Base-by-base conservation (phyloP, 2,888 invertebrate species). In the Aproaerema taeniolella region DNA sequence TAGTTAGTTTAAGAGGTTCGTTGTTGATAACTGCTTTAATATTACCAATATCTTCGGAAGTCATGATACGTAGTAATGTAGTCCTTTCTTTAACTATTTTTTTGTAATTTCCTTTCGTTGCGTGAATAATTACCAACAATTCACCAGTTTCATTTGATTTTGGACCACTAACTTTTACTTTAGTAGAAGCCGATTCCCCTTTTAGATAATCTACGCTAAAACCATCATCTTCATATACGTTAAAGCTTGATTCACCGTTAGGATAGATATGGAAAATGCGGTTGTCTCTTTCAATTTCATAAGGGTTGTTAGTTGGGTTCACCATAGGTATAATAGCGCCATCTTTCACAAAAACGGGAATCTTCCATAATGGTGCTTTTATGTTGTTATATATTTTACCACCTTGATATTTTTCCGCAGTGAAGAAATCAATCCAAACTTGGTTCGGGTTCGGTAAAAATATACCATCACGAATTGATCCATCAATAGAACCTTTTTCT, bases 191-290 rank as follows among this genome's bases (percentile, higher is more conserved):
- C 43, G 53, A 67, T 20, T 60, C 43, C 0, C 61, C 61, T 40
- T 67, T 42, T 39, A 69, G 55, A 53, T 83, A 83, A 41, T 70
- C 67, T 3, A 65, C 48, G 30, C 75, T 63, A 46, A 68, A 61
- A 1, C 83, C 85, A 42, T 86, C 85, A 45, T 86, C 85, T 67
- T 86, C 85, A 48, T 82, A 85, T 39, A 79, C 55, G 38, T 58
- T 52, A 40, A 78, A 76, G 12, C 45, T 53, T 2, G 70, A 53
- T 42, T 66, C 52, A 4, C 63, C 65, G 44, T 70, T 75, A 11
- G 82, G 75, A 47, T 83, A 85, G 20, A 86, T 45, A 25, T 66
- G 65, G 39, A 78, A 69, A 2, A 69, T 68, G 51, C 85, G 67
- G 7, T 46, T 43, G 37, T 71, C 60, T 51, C 70, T 72, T 45